phyloP scores from a whole-genome alignment of 1,140 invertebrate genomes.

The Drosophila sp. region DNA sequence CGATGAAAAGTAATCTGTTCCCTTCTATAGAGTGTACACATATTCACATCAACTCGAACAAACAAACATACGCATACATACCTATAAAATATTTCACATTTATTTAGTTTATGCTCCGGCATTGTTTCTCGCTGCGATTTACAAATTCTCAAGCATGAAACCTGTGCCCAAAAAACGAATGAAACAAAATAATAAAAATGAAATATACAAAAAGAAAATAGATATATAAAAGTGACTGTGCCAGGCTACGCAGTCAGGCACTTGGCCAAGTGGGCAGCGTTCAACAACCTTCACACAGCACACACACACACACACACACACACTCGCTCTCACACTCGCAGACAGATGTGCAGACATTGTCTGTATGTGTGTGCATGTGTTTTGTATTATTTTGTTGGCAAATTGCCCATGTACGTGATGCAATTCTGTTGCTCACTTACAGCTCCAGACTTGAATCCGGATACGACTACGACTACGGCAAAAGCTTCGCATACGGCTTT shows the following conservation, averaged over 20 bases:
- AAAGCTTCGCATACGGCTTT: slow-evolving; percentile 6
- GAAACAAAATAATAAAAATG: slow-evolving; percentile 13
- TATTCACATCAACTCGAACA: neutral
- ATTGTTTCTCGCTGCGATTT: slow-evolving; percentile 82
- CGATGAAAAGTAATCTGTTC: slow-evolving; percentile 80
- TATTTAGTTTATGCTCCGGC: slow-evolving; percentile 77
- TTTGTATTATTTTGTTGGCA: slow-evolving; percentile 79
- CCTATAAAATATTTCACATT: slow-evolving; percentile 79
- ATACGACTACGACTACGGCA: slow-evolving; percentile 3
- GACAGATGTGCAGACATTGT: slow-evolving; percentile 35
- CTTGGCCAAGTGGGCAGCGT: slow-evolving; percentile 55
- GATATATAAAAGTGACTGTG: slow-evolving; percentile 13
- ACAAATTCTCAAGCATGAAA: slow-evolving; percentile 79
- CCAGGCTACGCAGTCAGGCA: slow-evolving; percentile 53
- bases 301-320: slow-evolving; percentile 22
- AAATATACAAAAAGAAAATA: slow-evolving; percentile 33
- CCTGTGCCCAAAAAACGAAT: slow-evolving; percentile 64
- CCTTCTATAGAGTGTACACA: slow-evolving; percentile 19
- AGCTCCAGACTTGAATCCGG: slow-evolving; percentile 37
- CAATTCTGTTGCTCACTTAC: slow-evolving; percentile 82
- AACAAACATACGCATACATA: slow-evolving; percentile 27
- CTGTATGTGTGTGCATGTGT: slow-evolving; percentile 43
- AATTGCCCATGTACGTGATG: slow-evolving; percentile 83
- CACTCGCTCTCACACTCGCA: too few relatives aligned
- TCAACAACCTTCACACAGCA: slow-evolving; percentile 60